Evolutionary conservation across 2,888 invertebrate genomes (phyloP).

Genomic region (Zhuqinia jingwanae): DNA sequence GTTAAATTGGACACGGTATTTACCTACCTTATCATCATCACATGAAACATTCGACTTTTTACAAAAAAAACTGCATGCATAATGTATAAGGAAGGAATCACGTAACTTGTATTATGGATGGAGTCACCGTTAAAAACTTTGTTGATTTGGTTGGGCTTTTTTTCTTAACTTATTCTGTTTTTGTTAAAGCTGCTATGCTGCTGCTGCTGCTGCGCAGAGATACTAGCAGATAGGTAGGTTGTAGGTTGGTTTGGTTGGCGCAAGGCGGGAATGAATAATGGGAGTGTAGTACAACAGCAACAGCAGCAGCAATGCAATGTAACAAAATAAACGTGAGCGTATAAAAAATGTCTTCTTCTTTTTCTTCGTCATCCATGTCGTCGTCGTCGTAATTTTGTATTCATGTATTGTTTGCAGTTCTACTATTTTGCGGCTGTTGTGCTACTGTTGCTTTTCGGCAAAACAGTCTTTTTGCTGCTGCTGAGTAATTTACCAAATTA

Average conservation of each 20-base stretch:
- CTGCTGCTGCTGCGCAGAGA: too few relatives aligned
- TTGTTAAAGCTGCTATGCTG: too few relatives aligned
- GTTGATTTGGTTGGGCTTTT: slow-evolving; percentile 13
- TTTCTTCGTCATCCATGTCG: slow-evolving; percentile 9
- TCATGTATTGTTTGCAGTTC: slow-evolving; percentile 27
- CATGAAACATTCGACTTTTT: not conserved
- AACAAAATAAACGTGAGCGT: slow-evolving; percentile 14
- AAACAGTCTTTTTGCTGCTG: not conserved
- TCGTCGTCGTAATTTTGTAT: slow-evolving; percentile 43
- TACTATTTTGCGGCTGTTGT: not conserved
- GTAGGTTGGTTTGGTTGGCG: too few relatives aligned
- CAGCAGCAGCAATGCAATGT: too few relatives aligned
- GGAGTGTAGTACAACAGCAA: slow-evolving; percentile 37
- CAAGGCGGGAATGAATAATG: slow-evolving; percentile 45
- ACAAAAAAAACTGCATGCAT: slow-evolving; percentile 1
- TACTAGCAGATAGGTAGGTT: not conserved
- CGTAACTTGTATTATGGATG: not conserved
- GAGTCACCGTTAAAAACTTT: slow-evolving; percentile 39
- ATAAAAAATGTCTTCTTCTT: not conserved
- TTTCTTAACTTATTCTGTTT: too few relatives aligned
- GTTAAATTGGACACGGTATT: slow-evolving; percentile 9
- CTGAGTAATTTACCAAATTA: not conserved
- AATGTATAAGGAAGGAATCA: slow-evolving; percentile 2
- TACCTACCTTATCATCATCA: not conserved
- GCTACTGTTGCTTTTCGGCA: slow-evolving; percentile 39